Conservation (phyloP, 2,888 invertebrate genomes). For the Carcina quercana region DNA sequence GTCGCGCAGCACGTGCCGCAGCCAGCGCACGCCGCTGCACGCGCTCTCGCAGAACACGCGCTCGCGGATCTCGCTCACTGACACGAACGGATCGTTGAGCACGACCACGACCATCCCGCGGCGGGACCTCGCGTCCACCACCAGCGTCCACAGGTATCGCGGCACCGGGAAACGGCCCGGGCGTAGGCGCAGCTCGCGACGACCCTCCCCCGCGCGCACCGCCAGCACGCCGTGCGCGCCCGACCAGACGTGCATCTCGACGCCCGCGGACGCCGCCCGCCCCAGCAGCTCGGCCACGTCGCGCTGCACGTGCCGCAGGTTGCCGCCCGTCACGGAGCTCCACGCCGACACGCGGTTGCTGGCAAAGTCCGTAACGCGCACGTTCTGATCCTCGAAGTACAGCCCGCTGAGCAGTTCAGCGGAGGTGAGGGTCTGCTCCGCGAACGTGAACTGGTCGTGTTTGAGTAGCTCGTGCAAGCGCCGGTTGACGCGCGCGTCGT, state of each 20-base stretch:
- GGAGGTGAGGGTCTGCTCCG: constrained; percentile 42
- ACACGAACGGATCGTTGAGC: constrained; percentile 59
- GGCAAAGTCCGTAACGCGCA: constrained; percentile 46
- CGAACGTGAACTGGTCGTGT: constrained; percentile 42
- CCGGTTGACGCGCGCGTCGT: constrained; percentile 41
- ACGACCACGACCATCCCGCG: constrained; percentile 42
- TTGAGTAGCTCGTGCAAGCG: constrained; percentile 44
- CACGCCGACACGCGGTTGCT: constrained; percentile 53
- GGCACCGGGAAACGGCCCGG: constrained; percentile 54
- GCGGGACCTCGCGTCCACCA: constrained; percentile 24
- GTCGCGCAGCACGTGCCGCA: constrained; percentile 33
- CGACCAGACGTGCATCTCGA: constrained; percentile 32
- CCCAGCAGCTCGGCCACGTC: constrained; percentile 36
- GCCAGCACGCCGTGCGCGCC: constrained; percentile 43
- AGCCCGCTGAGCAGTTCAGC: constrained; percentile 34
- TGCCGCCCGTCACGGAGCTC: constrained; percentile 50
- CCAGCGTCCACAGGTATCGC: constrained; percentile 52
- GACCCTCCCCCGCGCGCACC: constrained; percentile 26
- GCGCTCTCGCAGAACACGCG: constrained; percentile 54
- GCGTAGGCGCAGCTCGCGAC: constrained; percentile 20
- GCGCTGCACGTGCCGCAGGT: constrained; percentile 44
- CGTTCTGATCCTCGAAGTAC: constrained; percentile 53
- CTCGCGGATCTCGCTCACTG: constrained; percentile 56
- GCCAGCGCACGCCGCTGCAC: constrained; percentile 46
- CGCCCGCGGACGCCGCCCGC: constrained; percentile 16